Percentiles rank a stretch among this genome's conserved stretches.
Evolutionary conservation across 2,888 invertebrate genomes (phyloP).

Genomic region (Ditylenchus weischeri): DNA sequence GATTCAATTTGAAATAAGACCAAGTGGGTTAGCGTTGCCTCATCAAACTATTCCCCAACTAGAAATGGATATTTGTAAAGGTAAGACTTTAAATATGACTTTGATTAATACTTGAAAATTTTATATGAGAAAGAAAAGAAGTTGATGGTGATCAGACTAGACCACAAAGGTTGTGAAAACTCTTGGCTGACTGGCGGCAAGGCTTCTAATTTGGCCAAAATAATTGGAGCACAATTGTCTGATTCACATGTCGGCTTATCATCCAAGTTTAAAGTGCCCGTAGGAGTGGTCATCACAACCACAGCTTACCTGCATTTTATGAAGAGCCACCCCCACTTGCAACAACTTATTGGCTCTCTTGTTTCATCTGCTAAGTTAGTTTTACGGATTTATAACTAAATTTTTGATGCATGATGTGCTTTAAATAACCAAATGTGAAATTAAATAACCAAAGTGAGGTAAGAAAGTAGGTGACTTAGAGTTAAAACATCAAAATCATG

Average conservation of each 20-base stretch:
- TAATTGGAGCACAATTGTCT: constrained; percentile 61
- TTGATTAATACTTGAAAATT: too few relatives aligned
- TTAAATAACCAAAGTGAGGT: too few relatives aligned
- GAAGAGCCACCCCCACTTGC: constrained; percentile 27
- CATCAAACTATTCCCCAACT: background rate
- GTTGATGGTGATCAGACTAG: background rate
- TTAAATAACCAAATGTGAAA: too few relatives aligned
- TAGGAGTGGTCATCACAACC: constrained; percentile 47
- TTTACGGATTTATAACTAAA: too few relatives aligned
- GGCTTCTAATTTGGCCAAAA: constrained; percentile 72
- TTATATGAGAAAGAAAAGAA: background rate
- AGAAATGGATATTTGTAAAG: background rate
- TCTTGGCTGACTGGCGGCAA: constrained; percentile 72
- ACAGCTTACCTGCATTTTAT: constrained; percentile 40
- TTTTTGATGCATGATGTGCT: too few relatives aligned
- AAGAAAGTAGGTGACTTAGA: too few relatives aligned
- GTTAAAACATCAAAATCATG: too few relatives aligned
- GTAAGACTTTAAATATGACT: too few relatives aligned
- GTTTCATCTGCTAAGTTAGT: constrained; percentile 13
- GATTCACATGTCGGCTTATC: background rate
- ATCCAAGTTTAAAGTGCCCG: constrained; percentile 39
- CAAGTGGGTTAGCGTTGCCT: too few relatives aligned
- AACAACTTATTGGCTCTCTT: constrained; percentile 16
- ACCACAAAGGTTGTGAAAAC: constrained; percentile 51
- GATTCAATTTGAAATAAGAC: too few relatives aligned